These are phyloP conservation scores for Tragulus kanchil DNA, from an alignment of 2,113 vertebrate species.

Conservation along the genomic window DNA sequence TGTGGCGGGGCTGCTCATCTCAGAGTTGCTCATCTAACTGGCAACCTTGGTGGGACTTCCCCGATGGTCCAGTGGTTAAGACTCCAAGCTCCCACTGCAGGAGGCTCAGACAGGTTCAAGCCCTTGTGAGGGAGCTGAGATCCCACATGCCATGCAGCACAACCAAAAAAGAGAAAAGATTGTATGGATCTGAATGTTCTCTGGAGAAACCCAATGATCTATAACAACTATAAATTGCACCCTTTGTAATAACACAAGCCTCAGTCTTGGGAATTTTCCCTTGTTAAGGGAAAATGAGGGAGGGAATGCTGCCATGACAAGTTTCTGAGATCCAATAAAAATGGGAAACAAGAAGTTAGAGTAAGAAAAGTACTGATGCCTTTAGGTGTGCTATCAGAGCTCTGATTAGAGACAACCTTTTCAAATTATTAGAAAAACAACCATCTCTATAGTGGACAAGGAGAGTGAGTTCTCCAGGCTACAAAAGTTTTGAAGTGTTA, in stretches of 20 bases:
- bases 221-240: not conserved
- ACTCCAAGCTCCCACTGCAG: not conserved
- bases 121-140: not conserved
- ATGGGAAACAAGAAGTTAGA: not conserved
- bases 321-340: not conserved
- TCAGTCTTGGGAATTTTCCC: not conserved
- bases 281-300: not conserved
- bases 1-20: not conserved
- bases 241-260: not conserved
- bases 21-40: not conserved
- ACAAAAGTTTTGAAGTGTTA: not conserved
- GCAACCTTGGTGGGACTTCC: not conserved
- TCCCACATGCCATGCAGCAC: not conserved
- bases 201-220: not conserved
- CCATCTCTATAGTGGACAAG: not conserved
- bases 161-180: not conserved
- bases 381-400: not conserved
- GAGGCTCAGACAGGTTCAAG: not conserved
- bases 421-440: constrained; percentile 37
- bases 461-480: not conserved
- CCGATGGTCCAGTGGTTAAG: not conserved
- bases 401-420: not conserved
- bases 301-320: not conserved
- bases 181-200: not conserved
- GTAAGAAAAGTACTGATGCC: not conserved